Evolutionary conservation across 2,797 vertebrate species (phyloP).

Genomic region (Coregonus ussuriensis): DNA sequence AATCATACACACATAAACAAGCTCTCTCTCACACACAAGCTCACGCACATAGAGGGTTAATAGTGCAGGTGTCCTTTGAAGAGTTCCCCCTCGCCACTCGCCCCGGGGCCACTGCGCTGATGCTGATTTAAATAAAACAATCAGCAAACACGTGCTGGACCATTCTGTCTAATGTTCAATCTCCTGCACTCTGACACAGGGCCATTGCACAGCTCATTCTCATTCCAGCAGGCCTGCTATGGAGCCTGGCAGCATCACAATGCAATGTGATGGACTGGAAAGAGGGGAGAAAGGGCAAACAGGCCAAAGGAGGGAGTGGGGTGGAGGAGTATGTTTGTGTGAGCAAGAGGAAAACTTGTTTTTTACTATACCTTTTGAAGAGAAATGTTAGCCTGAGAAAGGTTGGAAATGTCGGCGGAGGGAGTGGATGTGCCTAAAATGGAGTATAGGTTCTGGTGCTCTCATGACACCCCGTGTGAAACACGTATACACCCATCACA

Average conservation of each 20-base stretch:
- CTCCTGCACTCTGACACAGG: slow-evolving; percentile 72
- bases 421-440: slow-evolving; percentile 28
- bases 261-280: slow-evolving; percentile 44
- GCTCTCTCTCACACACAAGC: background rate
- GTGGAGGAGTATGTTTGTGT: slow-evolving; percentile 36
- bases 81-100: slow-evolving; percentile 56
- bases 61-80: slow-evolving; percentile 75
- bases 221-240: slow-evolving; percentile 56
- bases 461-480: slow-evolving; percentile 20
- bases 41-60: slow-evolving; percentile 64
- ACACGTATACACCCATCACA: slow-evolving; percentile 23
- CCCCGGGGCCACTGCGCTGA: slow-evolving; percentile 51
- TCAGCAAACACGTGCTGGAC: slow-evolving; percentile 74
- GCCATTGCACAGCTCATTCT: slow-evolving; percentile 70
- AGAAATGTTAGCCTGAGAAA: slow-evolving; percentile 35
- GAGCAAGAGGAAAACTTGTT: slow-evolving; percentile 13
- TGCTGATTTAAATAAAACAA: slow-evolving; percentile 73
- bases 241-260: slow-evolving; percentile 53
- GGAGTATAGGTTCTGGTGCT: slow-evolving; percentile 28
- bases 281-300: slow-evolving; percentile 28
- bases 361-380: slow-evolving; percentile 37
- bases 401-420: slow-evolving; percentile 29
- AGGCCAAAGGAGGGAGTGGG: slow-evolving; percentile 11
- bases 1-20: background rate
- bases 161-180: slow-evolving; percentile 75